Conservation (phyloP, 2,113 vertebrate species). For the Macroglossus sobrinus region DNA sequence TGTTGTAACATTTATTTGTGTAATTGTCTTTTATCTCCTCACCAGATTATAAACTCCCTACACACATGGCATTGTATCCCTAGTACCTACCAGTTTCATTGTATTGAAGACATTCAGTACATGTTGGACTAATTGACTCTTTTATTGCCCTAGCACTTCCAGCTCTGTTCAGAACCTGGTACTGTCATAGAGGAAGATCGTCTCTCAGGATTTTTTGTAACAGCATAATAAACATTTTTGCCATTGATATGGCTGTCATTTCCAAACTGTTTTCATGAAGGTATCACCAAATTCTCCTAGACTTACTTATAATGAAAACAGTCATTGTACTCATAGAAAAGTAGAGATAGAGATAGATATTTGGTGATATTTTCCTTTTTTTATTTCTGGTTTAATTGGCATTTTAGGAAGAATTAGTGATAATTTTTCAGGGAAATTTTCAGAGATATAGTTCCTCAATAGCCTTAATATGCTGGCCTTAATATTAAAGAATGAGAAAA, state of each 20-base stretch:
- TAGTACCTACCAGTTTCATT: not conserved
- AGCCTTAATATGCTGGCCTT: not conserved
- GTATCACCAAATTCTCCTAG: not conserved
- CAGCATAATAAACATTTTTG: not conserved
- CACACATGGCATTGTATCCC: not conserved
- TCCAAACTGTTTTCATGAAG: conserved; percentile 25
- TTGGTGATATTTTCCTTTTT: not conserved
- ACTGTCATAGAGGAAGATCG: not conserved
- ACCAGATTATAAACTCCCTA: conserved; percentile 29
- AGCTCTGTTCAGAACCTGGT: not conserved
- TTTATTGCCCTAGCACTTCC: not conserved
- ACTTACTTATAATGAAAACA: not conserved
- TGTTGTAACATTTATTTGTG: conserved; percentile 28
- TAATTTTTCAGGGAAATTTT: not conserved
- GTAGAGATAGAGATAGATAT: not conserved
- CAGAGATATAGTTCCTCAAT: not conserved
- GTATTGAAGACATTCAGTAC: not conserved
- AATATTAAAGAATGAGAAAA: conserved; percentile 28
- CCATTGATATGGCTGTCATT: not conserved
- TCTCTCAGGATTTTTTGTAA: not conserved
- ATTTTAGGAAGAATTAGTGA: not conserved
- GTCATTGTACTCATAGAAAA: not conserved
- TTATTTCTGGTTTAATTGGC: conserved; percentile 6
- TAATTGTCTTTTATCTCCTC: conserved; percentile 33
- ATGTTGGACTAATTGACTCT: not conserved